phyloP scores from a whole-genome alignment of 2,113 vertebrate genomes.

The Pterocles gutturalis region DNA sequence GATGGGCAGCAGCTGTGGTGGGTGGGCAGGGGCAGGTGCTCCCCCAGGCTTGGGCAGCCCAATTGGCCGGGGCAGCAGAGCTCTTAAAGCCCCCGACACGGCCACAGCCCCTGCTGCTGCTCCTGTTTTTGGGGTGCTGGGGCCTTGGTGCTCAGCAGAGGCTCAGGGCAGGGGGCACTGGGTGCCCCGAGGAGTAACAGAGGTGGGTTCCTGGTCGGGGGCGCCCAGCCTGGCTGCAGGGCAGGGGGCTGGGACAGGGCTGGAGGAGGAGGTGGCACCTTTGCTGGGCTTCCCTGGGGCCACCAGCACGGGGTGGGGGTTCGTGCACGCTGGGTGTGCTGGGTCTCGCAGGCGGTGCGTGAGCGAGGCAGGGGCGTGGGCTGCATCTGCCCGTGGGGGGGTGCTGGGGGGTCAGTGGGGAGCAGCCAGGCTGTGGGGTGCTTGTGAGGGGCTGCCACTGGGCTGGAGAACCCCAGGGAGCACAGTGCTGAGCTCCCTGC shows the following conservation, averaged over 20 bases:
- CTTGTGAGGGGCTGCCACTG: background rate
- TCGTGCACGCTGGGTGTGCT: rapidly evolving
- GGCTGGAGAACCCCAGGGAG: background rate
- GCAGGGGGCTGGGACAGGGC: background rate
- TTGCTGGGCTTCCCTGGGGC: background rate
- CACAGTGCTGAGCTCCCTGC: background rate
- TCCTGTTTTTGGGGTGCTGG: too few relatives aligned
- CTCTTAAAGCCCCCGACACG: background rate
- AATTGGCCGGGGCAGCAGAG: background rate
- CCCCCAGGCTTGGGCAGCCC: background rate
- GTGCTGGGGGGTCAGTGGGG: rapidly evolving
- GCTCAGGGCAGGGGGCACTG: background rate
- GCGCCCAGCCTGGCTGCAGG: background rate
- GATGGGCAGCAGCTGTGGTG: background rate
- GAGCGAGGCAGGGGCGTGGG: background rate
- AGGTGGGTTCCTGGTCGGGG: background rate
- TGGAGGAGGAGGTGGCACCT: background rate
- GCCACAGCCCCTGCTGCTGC: background rate
- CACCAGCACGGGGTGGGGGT: background rate
- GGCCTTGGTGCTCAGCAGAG: background rate
- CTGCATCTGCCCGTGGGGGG: background rate
- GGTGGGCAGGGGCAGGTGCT: background rate
- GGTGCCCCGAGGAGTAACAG: background rate
- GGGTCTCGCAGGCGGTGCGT: background rate
- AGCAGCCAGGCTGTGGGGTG: background rate